A percentile compares a stretch with the other conserved stretches of the same genome.
Conservation (phyloP, 2,888 invertebrate species). For the Hypomecis atomaria region DNA sequence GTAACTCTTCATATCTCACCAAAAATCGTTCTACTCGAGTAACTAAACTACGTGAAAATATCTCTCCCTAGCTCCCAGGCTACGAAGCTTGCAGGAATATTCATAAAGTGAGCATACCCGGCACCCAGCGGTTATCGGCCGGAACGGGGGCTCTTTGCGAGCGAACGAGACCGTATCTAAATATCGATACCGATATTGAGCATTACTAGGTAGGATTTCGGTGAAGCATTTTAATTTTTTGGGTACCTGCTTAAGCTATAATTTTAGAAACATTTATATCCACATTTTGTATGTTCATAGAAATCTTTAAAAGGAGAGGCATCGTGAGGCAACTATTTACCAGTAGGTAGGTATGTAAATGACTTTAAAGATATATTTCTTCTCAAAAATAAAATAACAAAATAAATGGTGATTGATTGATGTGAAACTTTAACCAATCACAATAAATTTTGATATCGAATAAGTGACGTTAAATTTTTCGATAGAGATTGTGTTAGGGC, state of each 20-base stretch:
- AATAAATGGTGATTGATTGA: no score
- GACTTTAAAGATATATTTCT: no score
- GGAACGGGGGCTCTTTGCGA: slow-evolving; percentile 50
- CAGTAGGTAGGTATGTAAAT: no score
- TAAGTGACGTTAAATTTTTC: no score
- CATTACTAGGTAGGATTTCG: slow-evolving; percentile 19
- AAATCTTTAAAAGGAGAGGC: no score
- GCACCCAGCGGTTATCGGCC: slow-evolving; percentile 65
- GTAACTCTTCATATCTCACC: neutral
- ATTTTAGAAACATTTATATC: neutral
- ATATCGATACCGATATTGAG: slow-evolving; percentile 28
- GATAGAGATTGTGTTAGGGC: no score
- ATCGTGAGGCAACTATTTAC: no score
- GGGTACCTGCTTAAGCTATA: neutral
- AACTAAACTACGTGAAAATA: slow-evolving; percentile 4
- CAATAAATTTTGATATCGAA: no score
- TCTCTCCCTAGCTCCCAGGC: slow-evolving; percentile 11
- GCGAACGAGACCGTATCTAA: slow-evolving; percentile 37
- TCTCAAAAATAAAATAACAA: no score
- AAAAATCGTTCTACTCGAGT: neutral
- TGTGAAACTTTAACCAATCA: no score
- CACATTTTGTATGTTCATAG: no score
- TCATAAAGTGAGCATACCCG: slow-evolving; percentile 56
- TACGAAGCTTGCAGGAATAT: slow-evolving; percentile 60
- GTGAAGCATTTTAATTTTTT: slow-evolving; percentile 10